Percentiles rank a stretch among this genome's conserved stretches.
phyloP scores from a whole-genome alignment of 2,113 vertebrate species.

The Melospiza georgiana region DNA sequence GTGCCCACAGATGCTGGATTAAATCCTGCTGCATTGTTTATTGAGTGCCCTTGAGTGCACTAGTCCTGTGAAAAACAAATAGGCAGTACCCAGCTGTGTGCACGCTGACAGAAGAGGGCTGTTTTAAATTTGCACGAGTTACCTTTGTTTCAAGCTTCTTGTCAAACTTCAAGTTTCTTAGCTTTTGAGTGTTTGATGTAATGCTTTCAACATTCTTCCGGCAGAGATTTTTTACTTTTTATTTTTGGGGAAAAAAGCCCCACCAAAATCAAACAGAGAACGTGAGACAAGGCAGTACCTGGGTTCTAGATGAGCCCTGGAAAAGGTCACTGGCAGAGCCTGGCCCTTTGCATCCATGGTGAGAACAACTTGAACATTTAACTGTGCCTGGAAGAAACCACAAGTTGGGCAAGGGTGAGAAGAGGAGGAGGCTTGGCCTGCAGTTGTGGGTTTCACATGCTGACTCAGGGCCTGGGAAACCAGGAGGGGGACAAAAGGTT shows the following conservation, averaged over 20 bases:
- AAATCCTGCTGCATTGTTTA: neutral
- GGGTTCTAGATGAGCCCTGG: neutral
- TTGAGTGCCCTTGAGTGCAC: neutral
- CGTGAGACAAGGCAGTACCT: neutral
- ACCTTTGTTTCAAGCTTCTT: neutral
- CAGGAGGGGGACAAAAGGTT: neutral
- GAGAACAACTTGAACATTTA: neutral
- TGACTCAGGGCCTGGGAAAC: neutral
- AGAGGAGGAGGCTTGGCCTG: neutral
- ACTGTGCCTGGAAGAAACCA: neutral
- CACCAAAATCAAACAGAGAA: neutral
- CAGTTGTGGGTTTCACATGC: neutral
- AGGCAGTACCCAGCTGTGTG: neutral
- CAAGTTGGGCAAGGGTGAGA: neutral
- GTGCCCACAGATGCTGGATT: neutral
- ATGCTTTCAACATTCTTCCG: neutral
- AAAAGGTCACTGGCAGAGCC: neutral
- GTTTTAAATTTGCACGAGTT: neutral
- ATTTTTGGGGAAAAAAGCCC: neutral
- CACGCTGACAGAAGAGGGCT: neutral
- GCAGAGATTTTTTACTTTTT: neutral
- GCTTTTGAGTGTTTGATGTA: neutral
- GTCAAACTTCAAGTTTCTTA: neutral
- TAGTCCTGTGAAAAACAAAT: slow-evolving; percentile 37
- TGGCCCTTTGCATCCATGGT: neutral